Evolutionary conservation across 2,797 vertebrate species (phyloP), one percentile per base, ranked within the genome.

Genomic region (Neosilurus mollespiculum): DNA sequence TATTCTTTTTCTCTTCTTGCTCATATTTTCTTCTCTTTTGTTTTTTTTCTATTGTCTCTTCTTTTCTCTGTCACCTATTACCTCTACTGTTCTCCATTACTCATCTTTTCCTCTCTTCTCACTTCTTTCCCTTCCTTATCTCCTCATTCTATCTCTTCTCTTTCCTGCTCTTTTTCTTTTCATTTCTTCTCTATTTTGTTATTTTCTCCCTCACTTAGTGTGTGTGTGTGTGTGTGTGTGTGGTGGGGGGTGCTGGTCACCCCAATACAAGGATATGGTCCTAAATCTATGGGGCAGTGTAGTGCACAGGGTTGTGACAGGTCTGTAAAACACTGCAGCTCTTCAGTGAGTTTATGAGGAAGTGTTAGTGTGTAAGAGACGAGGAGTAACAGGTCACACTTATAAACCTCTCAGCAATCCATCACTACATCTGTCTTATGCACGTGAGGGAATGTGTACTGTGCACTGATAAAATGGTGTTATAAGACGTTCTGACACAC

Each of bases 321-420:
- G 8, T 20, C 76, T 6, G 15, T 83, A 58, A 84, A 87, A 79
- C 67, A 65, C 72, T 77, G 78, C 81, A 73, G 49, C 79, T 37
- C 61, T 43, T 81, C 64, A 77, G 20, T 51, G 65, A 72, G 65
- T 82, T 86, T 72, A 86, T n/a, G 77, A 70, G 34, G 34, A 67
- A 61, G 83, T 51, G 78, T 11, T 26, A 18, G 43, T 51, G 37
- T 64, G 20, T 70, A 49, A 65, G 6, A 20, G 30, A 15, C 8
- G 59, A 62, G 65, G 51, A 59, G 34, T 37, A 62, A 85, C 14
- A 7, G 71, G 61, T 61, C 37, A 70, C 18, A 58, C 49, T 71
- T 24, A 84, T 77, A 82, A 86, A 72, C 58, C 70, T 18, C 53
- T 70, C 49, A 65, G 30, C 34, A 2, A 78, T 62, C 75, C 5